Evolutionary conservation across 2,797 vertebrate species (phyloP).

Genomic region (Peromyscus aztecus): DNA sequence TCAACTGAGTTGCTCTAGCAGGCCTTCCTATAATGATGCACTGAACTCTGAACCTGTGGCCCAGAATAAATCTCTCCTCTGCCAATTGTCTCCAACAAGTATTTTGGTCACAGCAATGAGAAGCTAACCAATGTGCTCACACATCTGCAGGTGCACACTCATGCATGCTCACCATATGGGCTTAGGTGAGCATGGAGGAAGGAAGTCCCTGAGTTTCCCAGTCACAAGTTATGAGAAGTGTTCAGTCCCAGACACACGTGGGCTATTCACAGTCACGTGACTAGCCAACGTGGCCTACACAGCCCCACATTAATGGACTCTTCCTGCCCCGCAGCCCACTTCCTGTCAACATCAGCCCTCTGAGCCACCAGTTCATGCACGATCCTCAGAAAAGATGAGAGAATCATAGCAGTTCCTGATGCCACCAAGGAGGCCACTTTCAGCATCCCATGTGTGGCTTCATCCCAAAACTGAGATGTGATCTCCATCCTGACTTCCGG

Average conservation of each 20-base stretch:
- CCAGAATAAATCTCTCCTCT: neutral
- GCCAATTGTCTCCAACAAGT: neutral
- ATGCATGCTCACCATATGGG: neutral
- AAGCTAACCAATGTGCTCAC: neutral
- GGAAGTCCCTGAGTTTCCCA: neutral
- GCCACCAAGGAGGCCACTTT: neutral
- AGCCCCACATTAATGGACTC: fast-evolving
- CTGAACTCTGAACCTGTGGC: neutral
- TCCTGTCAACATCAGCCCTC: neutral
- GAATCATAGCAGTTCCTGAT: neutral
- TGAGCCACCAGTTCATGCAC: fast-evolving
- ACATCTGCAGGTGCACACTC: fast-evolving
- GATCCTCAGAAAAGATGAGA: fast-evolving
- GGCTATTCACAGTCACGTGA: neutral
- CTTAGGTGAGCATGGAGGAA: neutral
- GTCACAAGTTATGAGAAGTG: neutral
- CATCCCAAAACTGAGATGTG: neutral
- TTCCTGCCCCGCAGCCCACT: neutral
- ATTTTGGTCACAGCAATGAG: neutral
- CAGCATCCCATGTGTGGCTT: neutral
- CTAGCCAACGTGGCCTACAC: neutral
- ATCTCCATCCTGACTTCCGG: neutral
- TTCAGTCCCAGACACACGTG: neutral
- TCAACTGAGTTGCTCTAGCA: neutral
- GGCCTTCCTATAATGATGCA: neutral